Evolutionary conservation across 2,888 invertebrate genomes (phyloP).

Genomic region (Hedya salicella): DNA sequence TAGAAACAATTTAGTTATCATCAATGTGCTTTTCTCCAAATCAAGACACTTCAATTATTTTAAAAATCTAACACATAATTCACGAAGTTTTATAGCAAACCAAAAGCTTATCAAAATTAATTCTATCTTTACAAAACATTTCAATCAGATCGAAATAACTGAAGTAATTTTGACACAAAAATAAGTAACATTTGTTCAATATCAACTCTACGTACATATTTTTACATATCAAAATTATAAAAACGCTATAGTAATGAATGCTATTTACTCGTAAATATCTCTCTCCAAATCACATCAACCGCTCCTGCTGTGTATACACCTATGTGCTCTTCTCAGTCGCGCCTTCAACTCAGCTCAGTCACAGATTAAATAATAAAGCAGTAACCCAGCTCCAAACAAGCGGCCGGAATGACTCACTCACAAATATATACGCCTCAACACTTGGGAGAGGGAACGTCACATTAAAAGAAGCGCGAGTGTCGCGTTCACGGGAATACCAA

Average conservation of each 20-base stretch:
- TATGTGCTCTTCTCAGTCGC: neutral
- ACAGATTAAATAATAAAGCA: too few species aligned
- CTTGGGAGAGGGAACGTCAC: too few species aligned
- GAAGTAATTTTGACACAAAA: neutral
- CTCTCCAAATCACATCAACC: neutral
- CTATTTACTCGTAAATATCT: constrained; percentile 27
- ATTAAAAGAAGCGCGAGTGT: too few species aligned
- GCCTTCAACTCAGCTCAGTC: neutral
- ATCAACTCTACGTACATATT: constrained; percentile 31
- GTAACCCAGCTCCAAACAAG: too few species aligned
- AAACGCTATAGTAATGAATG: constrained; percentile 33
- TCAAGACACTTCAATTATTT: constrained; percentile 6
- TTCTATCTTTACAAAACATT: constrained; percentile 4
- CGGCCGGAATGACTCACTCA: too few species aligned
- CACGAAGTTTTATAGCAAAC: constrained; percentile 21
- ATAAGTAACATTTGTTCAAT: constrained; percentile 27
- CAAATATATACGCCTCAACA: too few species aligned
- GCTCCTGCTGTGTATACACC: neutral
- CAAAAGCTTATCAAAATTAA: constrained; percentile 20
- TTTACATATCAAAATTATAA: constrained; percentile 42
- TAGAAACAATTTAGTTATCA: constrained; percentile 34
- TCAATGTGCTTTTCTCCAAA: constrained; percentile 9
- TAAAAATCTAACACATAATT: constrained; percentile 1
- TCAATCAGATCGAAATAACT: neutral
- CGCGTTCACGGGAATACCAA: too few species aligned